A percentile compares a stretch with the other conserved stretches of the same genome.
These are phyloP conservation scores for Phenganax stokvisi DNA, from an alignment of 92 coral and sea anemone species.

Conservation along the genomic window DNA sequence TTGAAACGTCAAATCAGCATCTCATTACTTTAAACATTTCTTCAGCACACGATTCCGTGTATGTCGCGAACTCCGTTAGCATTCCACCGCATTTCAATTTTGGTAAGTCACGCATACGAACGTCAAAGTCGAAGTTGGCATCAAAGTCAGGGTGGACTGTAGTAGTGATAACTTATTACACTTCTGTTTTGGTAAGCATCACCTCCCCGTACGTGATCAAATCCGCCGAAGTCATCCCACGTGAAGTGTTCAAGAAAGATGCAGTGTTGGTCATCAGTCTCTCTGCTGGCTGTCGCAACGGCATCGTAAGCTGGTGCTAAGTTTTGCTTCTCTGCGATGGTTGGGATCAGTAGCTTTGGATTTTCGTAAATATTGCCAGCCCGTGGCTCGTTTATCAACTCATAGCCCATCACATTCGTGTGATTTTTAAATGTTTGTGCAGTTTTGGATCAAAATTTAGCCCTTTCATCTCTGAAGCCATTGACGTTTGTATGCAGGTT, in stretches of 20 bases:
- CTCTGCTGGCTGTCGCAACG: slow-evolving; percentile 69
- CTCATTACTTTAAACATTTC: slow-evolving; percentile 66
- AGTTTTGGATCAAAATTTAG: slow-evolving; percentile 74
- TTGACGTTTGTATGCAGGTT: slow-evolving; percentile 78
- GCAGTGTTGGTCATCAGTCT: slow-evolving; percentile 70
- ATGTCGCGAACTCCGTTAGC: slow-evolving; percentile 73
- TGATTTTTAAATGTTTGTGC: slow-evolving; percentile 70
- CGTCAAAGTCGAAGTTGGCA: slow-evolving; percentile 60
- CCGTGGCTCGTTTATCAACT: slow-evolving; percentile 96
- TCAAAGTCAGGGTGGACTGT: slow-evolving; percentile 59
- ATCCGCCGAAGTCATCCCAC: slow-evolving; percentile 94
- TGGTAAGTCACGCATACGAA: slow-evolving; percentile 56
- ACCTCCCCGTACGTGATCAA: slow-evolving; percentile 84
- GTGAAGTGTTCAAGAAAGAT: slow-evolving; percentile 91
- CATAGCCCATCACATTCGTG: slow-evolving; percentile 81
- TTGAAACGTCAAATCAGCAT: slow-evolving; percentile 69
- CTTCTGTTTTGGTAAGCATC: slow-evolving; percentile 73
- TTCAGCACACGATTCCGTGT: slow-evolving; percentile 30
- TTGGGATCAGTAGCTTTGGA: slow-evolving; percentile 74
- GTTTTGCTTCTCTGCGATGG: slow-evolving; percentile 67
- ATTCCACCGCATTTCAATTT: slow-evolving; percentile 80
- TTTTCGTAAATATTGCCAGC: slow-evolving; percentile 80
- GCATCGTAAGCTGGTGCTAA: slow-evolving; percentile 89
- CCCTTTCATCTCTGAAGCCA: slow-evolving; percentile 69
- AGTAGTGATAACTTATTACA: slow-evolving; percentile 82